Evolutionary conservation across 2,797 vertebrate species (phyloP).

Genomic region (Amphiprion clarkii): DNA sequence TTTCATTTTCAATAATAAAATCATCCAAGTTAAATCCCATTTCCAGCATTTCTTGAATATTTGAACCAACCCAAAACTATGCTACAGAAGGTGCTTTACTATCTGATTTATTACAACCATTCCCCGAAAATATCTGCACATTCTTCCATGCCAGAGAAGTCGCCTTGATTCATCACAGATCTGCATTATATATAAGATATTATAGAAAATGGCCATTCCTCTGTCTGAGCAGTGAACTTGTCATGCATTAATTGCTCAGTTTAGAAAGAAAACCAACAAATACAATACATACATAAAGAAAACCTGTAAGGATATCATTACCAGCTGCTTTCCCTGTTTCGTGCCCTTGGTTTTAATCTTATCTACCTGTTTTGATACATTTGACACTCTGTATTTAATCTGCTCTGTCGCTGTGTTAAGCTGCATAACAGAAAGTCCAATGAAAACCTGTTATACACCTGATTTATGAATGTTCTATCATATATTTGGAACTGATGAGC

Average conservation of each 20-base stretch:
- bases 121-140: neutral
- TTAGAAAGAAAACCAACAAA: neutral
- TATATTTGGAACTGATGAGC: conserved; percentile 31
- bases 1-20: conserved; percentile 26
- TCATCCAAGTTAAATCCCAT: conserved; percentile 11
- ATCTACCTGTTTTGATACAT: neutral
- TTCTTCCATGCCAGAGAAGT: conserved; percentile 11
- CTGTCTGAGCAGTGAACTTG: neutral
- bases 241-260: neutral
- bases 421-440: neutral
- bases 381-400: neutral
- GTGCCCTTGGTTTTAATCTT: neutral
- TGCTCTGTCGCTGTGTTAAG: neutral
- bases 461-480: conserved; percentile 1
- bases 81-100: conserved; percentile 17
- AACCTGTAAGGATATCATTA: neutral
- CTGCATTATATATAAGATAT: conserved; percentile 1
- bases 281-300: neutral
- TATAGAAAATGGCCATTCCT: neutral
- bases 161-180: conserved; percentile 5
- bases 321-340: neutral
- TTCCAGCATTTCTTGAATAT: conserved; percentile 31
- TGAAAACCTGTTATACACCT: conserved; percentile 20
- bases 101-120: neutral
- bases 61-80: conserved; percentile 32